phyloP scores from a whole-genome alignment of 2,113 vertebrate genomes.

The Eretmochelys imbricata region DNA sequence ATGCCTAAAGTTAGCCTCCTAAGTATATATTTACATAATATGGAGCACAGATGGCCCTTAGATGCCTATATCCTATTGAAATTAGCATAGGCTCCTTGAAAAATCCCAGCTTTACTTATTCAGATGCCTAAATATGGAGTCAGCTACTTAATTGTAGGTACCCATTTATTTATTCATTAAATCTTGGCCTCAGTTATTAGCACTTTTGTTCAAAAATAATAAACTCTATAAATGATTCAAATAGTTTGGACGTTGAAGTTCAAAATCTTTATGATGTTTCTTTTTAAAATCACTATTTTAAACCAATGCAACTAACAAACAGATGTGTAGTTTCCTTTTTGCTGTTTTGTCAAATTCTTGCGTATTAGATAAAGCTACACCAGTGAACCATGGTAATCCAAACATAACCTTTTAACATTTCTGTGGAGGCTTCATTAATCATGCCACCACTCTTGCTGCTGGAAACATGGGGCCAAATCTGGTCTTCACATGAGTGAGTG shows the following conservation, averaged over 20 bases:
- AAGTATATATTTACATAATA: neutral
- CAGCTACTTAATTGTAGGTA: neutral
- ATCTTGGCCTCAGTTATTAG: constrained; percentile 44
- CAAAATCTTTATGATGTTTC: constrained; percentile 3
- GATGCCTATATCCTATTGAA: neutral
- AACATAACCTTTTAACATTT: constrained; percentile 12
- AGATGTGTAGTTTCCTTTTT: neutral
- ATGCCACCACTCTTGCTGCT: neutral
- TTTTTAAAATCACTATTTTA: constrained; percentile 27
- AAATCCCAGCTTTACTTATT: constrained; percentile 1
- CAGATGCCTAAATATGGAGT: neutral
- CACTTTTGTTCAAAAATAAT: constrained; percentile 50
- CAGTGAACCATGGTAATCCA: constrained; percentile 30
- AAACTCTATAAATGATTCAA: constrained; percentile 55
- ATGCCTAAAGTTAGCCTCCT: neutral
- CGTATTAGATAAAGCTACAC: constrained; percentile 2
- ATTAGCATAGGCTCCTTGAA: constrained; percentile 17
- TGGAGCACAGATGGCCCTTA: neutral
- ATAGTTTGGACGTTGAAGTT: constrained; percentile 38
- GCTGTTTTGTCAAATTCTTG: constrained; percentile 5
- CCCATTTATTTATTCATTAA: neutral
- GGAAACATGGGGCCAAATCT: neutral
- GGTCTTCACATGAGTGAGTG: neutral
- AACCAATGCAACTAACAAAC: constrained; percentile 13
- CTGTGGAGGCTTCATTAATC: constrained; percentile 4